These are phyloP conservation scores for Alcis repandata DNA, from an alignment of 2,888 invertebrate genomes.

Conservation along the genomic window DNA sequence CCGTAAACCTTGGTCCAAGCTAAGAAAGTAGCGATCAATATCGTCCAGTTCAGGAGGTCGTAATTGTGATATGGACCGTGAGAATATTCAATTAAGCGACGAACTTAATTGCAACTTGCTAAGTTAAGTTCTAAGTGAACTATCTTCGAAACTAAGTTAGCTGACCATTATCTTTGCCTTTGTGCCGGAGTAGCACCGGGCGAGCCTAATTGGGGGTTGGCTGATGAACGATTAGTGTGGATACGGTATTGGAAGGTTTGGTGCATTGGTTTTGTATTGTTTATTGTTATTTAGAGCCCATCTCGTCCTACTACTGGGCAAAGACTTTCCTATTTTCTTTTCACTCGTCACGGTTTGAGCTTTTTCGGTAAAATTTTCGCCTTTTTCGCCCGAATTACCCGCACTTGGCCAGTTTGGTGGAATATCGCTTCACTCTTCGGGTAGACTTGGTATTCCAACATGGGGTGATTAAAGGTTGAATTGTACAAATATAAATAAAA, in stretches of 20 bases:
- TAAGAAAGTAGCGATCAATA: conserved; percentile 65
- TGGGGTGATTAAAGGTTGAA: too few species aligned
- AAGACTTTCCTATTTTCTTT: too few species aligned
- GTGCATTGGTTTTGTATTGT: too few species aligned
- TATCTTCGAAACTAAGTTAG: conserved; percentile 85
- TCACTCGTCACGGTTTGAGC: too few species aligned
- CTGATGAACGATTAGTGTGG: conserved; percentile 53
- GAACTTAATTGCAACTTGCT: conserved; percentile 85
- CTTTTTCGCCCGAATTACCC: too few species aligned
- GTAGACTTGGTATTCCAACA: too few species aligned
- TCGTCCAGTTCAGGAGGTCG: conserved; percentile 78
- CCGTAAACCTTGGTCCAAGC: not conserved
- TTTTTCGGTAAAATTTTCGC: too few species aligned
- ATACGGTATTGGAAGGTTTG: conserved; percentile 42
- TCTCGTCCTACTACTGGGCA: too few species aligned
- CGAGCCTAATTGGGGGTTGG: conserved; percentile 78
- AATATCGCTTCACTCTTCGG: too few species aligned
- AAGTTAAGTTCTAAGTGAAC: conserved; percentile 85
- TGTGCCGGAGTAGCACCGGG: conserved; percentile 76
- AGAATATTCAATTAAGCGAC: conserved; percentile 83
- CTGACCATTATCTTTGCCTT: conserved; percentile 86
- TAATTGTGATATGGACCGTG: conserved; percentile 81
- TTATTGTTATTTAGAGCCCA: too few species aligned
- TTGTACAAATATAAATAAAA: too few species aligned
- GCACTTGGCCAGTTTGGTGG: too few species aligned